These are phyloP conservation scores for Papilio dardanus DNA, from an alignment of 1,140 invertebrate species.

Conservation along the genomic window DNA sequence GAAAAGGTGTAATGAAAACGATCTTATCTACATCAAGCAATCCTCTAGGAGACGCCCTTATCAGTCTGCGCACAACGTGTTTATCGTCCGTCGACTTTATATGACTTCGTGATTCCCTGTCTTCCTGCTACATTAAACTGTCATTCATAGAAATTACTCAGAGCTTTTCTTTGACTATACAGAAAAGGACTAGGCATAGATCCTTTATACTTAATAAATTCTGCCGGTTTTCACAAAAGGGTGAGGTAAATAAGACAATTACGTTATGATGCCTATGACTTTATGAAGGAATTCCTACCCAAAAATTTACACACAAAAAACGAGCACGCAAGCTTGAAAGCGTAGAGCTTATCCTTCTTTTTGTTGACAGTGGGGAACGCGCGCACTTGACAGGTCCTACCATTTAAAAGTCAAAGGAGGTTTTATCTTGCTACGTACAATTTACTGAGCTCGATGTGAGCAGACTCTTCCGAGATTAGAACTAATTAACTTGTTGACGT, in stretches of 20 bases:
- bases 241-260: too few species aligned
- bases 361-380: too few species aligned
- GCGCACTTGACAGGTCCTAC: too few species aligned
- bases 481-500: conserved; percentile 33
- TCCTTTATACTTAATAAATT: too few species aligned
- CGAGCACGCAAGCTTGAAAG: too few species aligned
- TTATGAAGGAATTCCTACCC: too few species aligned
- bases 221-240: too few species aligned
- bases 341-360: too few species aligned
- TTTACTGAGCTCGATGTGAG: conserved; percentile 8
- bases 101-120: conserved; percentile 18
- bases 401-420: neutral
- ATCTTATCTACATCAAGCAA: conserved; percentile 18
- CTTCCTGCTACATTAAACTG: conserved; percentile 21
- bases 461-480: conserved; percentile 20
- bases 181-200: too few species aligned
- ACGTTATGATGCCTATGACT: too few species aligned
- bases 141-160: conserved; percentile 34
- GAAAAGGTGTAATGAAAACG: conserved; percentile 17
- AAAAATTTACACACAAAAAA: too few species aligned
- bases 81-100: conserved; percentile 28
- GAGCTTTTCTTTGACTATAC: neutral
- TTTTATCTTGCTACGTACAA: conserved; percentile 25
- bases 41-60: conserved; percentile 14
- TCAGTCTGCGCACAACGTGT: conserved; percentile 15